phyloP scores from a whole-genome alignment of 2,888 invertebrate genomes.

The Nyleta sp. region DNA sequence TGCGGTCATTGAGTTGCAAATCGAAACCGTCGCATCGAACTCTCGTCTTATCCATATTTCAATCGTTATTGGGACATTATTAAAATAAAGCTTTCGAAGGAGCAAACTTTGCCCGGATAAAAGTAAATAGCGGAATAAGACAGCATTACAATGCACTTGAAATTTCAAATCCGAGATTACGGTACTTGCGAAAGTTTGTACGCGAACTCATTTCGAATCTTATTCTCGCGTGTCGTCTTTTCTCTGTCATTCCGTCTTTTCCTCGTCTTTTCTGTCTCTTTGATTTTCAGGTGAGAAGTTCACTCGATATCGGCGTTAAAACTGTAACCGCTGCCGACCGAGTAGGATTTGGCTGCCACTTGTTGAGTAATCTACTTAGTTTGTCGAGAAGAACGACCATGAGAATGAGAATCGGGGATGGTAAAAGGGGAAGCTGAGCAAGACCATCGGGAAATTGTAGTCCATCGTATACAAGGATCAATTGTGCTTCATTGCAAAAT shows the following conservation, averaged over 20 bases:
- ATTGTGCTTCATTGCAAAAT: constrained; percentile 26
- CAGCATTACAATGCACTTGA: constrained; percentile 46
- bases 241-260: constrained; percentile 24
- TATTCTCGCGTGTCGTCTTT: constrained; percentile 33
- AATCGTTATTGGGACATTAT: constrained; percentile 41
- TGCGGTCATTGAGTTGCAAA: background rate
- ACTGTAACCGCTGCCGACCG: constrained; percentile 73
- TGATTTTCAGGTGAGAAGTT: constrained; percentile 63
- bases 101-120: constrained; percentile 36
- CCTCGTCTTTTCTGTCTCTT: constrained; percentile 52
- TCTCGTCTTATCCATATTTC: constrained; percentile 27
- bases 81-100: constrained; percentile 34
- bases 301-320: constrained; percentile 70
- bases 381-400: constrained; percentile 73
- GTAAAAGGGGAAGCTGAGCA: constrained; percentile 40
- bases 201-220: constrained; percentile 49
- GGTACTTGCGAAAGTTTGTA: constrained; percentile 37
- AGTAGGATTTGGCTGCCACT: constrained; percentile 79
- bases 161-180: constrained; percentile 56
- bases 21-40: background rate
- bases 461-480: constrained; percentile 37
- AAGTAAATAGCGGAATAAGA: constrained; percentile 49
- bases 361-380: constrained; percentile 82
- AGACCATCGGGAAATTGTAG: constrained; percentile 47
- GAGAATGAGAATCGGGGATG: constrained; percentile 50